Evolutionary conservation across 2,888 invertebrate genomes (phyloP).

Genomic region (Agrochola macilenta): DNA sequence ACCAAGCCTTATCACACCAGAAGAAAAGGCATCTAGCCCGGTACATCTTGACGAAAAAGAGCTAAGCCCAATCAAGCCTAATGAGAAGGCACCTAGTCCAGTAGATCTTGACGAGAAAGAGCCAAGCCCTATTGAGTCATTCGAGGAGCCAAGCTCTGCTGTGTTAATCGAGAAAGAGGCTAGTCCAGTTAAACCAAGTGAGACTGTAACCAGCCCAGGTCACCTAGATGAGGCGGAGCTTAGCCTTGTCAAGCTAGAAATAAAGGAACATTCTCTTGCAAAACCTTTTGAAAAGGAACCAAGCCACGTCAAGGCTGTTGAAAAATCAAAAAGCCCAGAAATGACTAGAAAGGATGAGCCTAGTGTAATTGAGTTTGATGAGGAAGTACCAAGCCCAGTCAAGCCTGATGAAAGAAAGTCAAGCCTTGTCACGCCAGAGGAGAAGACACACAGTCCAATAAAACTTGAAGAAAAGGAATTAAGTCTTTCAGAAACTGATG

Average conservation of each 20-base stretch:
- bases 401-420: background rate
- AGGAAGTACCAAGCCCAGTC: background rate
- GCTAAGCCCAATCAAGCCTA: background rate
- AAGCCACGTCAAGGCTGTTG: too few relatives aligned
- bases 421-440: background rate
- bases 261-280: too few relatives aligned
- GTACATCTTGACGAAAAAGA: background rate
- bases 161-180: background rate
- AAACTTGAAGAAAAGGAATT: constrained; percentile 6
- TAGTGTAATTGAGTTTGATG: background rate
- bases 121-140: background rate
- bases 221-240: background rate
- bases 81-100: background rate
- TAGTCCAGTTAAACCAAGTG: too few relatives aligned
- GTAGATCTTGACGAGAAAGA: too few relatives aligned
- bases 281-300: background rate
- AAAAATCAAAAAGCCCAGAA: too few relatives aligned
- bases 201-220: background rate
- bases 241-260: background rate
- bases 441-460: background rate
- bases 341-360: too few relatives aligned
- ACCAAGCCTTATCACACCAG: background rate
- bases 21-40: background rate
- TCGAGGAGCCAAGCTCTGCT: background rate
- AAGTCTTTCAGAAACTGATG: constrained; percentile 8